Conservation (phyloP, 2,113 vertebrate species). For the Pelodiscus sinensis region DNA sequence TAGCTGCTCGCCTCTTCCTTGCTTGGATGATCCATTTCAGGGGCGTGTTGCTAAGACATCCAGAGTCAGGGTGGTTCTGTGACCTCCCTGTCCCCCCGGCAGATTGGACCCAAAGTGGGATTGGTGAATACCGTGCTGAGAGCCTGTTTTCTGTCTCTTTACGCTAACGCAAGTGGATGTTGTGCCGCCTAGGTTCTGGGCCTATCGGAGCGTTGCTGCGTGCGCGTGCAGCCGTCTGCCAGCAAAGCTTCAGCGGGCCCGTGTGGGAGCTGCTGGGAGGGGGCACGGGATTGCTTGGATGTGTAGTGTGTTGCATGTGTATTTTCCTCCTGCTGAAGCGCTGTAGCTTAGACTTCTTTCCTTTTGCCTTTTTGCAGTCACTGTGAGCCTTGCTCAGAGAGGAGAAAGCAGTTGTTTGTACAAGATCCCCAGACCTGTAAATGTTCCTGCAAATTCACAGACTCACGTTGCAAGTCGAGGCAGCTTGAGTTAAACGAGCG, state of each 20-base stretch:
- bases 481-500: conserved; percentile 99
- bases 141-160: conserved; percentile 76
- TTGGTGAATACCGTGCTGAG: conserved; percentile 73
- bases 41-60: background rate
- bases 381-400: conserved; percentile 95
- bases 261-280: conserved; percentile 65
- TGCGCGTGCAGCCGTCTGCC: conserved; percentile 31
- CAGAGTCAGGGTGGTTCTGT: conserved; percentile 35
- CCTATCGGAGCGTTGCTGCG: conserved; percentile 41
- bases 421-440: conserved; percentile 96
- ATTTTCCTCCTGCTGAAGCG: conserved; percentile 85
- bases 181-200: conserved; percentile 38
- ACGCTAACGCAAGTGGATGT: conserved; percentile 68
- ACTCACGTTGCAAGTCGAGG: conserved; percentile 95
- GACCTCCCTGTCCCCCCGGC: conserved; percentile 64
- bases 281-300: conserved; percentile 71
- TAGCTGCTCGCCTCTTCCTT: conserved; percentile 16
- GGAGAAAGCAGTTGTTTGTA: conserved; percentile 94
- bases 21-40: conserved; percentile 28
- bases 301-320: conserved; percentile 83
- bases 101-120: conserved; percentile 66
- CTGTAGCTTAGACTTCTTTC: conserved; percentile 94
- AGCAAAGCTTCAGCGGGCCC: conserved; percentile 16
- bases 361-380: conserved; percentile 93
- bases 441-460: conserved; percentile 99